These are phyloP conservation scores for Mesorhabditis sp. DNA, from an alignment of 2,888 invertebrate genomes.

Conservation along the genomic window DNA sequence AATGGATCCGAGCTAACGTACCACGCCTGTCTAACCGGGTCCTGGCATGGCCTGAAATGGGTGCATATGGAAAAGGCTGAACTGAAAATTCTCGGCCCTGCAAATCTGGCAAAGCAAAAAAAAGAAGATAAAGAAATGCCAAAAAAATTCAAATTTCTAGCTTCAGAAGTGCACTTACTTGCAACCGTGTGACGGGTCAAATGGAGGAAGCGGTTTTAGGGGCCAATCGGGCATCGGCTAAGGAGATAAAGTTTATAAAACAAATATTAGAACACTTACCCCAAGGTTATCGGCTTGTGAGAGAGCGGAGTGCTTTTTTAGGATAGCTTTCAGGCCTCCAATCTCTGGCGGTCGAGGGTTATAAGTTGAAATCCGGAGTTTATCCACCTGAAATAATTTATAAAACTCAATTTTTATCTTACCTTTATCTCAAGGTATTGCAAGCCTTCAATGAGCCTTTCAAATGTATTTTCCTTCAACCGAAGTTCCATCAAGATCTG, in stretches of 20 bases:
- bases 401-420: background rate
- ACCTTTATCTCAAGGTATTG: conserved; percentile 32
- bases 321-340: background rate
- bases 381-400: background rate
- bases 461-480: conserved; percentile 17
- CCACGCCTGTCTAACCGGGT: conserved; percentile 5
- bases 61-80: background rate
- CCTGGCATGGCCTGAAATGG: background rate
- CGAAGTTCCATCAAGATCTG: conserved; percentile 1
- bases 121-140: no score
- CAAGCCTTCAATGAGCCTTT: conserved; percentile 27
- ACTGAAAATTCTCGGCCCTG: background rate
- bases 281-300: background rate
- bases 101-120: no score
- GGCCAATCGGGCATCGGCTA: conserved; percentile 6
- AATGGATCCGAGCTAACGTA: conserved; percentile 1
- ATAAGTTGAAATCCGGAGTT: background rate
- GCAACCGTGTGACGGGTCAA: background rate
- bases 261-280: background rate
- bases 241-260: background rate
- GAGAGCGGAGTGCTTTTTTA: background rate
- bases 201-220: background rate
- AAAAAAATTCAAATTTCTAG: background rate
- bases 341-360: conserved; percentile 5
- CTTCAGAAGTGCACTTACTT: background rate